Evolutionary conservation across 2,888 invertebrate genomes (phyloP).

Genomic region (Micoletzkya japonica): DNA sequence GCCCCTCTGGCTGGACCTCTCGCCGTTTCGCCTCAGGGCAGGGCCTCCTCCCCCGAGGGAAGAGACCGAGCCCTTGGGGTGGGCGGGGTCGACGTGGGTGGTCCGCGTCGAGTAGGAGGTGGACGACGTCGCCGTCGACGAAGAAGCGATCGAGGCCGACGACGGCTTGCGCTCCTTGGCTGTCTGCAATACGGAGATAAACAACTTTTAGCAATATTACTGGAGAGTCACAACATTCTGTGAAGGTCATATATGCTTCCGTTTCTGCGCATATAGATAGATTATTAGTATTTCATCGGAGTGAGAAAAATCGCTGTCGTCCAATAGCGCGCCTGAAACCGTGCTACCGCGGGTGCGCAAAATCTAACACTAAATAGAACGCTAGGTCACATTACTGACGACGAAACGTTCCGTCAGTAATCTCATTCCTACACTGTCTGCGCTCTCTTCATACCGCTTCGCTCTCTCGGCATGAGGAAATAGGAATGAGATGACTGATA

Average conservation of each 20-base stretch:
- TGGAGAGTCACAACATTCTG: neutral
- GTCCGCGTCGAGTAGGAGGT: neutral
- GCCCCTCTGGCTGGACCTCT: neutral
- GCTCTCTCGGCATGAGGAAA: too few relatives aligned
- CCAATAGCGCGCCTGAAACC: too few relatives aligned
- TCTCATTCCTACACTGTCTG: too few relatives aligned
- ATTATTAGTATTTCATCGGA: too few relatives aligned
- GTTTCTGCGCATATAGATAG: neutral
- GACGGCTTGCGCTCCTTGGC: neutral
- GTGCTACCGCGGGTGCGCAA: too few relatives aligned
- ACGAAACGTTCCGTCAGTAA: too few relatives aligned
- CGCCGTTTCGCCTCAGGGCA: neutral
- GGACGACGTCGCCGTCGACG: neutral
- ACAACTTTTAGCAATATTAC: neutral
- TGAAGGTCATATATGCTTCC: too few relatives aligned
- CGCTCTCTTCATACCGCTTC: too few relatives aligned
- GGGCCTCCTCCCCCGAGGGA: slow-evolving; percentile 15
- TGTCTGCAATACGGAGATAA: neutral
- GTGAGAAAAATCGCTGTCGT: too few relatives aligned
- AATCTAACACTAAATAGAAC: too few relatives aligned
- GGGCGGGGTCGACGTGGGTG: neutral
- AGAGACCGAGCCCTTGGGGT: neutral
- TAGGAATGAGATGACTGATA: too few relatives aligned
- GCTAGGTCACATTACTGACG: too few relatives aligned
- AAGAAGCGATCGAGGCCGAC: slow-evolving; percentile 5